Evolutionary conservation across 2,797 vertebrate genomes (phyloP).

Genomic region (Morelia viridis): DNA sequence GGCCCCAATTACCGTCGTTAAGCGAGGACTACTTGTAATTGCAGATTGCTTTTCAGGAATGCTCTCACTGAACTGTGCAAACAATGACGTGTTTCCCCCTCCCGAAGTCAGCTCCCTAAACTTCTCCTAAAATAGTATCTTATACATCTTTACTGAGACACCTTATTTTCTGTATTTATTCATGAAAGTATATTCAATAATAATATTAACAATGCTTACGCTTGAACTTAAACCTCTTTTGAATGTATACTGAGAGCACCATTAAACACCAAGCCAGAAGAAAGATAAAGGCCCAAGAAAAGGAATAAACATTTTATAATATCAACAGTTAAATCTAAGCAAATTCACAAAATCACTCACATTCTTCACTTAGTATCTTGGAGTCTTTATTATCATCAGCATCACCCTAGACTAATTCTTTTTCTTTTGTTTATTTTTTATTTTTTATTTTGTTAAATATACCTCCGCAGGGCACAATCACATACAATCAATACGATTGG

Average conservation of each 20-base stretch:
- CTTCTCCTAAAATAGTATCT: not conserved
- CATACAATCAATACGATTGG: conserved; percentile 86
- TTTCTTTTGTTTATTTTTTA: conserved; percentile 48
- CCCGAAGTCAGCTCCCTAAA: not conserved
- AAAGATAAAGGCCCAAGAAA: conserved; percentile 29
- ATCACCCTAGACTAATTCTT: conserved; percentile 62
- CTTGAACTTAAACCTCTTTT: not conserved
- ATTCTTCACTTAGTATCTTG: conserved; percentile 69
- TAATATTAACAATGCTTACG: not conserved
- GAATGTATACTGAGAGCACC: not conserved
- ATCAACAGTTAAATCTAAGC: conserved; percentile 56
- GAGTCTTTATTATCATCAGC: conserved; percentile 69
- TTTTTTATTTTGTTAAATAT: conserved; percentile 76
- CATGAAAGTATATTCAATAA: not conserved
- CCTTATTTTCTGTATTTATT: not conserved
- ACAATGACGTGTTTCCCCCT: not conserved
- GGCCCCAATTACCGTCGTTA: no score
- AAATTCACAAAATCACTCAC: conserved; percentile 62
- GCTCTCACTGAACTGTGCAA: not conserved
- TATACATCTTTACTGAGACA: not conserved
- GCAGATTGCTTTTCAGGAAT: not conserved
- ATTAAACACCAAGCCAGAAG: not conserved
- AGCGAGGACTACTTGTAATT: no score
- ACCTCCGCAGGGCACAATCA: conserved; percentile 82
- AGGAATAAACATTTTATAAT: conserved; percentile 27